Percentiles rank a stretch among this genome's conserved stretches.
Evolutionary conservation across 1,140 invertebrate genomes (phyloP).

Genomic region (Colletes gigas): DNA sequence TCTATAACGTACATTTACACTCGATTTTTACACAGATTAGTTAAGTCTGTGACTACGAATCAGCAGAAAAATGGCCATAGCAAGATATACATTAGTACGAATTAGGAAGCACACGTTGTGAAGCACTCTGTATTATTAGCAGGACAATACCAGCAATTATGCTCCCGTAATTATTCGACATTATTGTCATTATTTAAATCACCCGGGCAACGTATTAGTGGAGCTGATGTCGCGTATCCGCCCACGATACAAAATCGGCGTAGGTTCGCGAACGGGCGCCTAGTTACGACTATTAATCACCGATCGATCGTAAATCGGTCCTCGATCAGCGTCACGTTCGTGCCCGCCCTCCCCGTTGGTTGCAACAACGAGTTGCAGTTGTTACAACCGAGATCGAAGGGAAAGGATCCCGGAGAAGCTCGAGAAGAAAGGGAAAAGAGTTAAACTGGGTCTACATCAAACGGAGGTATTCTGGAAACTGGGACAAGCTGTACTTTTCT

Average conservation of each 20-base stretch:
- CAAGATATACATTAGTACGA: too few relatives aligned
- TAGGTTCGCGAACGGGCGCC: neutral
- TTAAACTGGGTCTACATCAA: too few relatives aligned
- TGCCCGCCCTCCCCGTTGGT: neutral
- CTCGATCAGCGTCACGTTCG: conserved; percentile 39
- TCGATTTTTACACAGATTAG: too few relatives aligned
- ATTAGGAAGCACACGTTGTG: neutral
- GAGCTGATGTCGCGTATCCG: conserved; percentile 38
- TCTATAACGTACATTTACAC: too few relatives aligned
- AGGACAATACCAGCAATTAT: conserved; percentile 40
- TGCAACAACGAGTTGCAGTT: conserved; percentile 20
- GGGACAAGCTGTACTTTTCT: too few relatives aligned
- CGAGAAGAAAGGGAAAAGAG: too few relatives aligned
- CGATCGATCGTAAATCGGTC: conserved; percentile 37
- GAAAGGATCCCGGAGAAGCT: too few relatives aligned
- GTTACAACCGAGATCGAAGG: neutral
- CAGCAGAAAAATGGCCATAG: too few relatives aligned
- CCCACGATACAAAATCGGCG: conserved; percentile 40
- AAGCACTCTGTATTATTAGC: conserved; percentile 26
- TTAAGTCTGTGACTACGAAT: too few relatives aligned
- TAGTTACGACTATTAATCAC: conserved; percentile 37
- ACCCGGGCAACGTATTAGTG: neutral
- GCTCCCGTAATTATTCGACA: conserved; percentile 37
- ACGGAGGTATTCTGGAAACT: too few relatives aligned
- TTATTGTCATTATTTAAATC: conserved; percentile 52